Conservation (phyloP, 2,113 vertebrate genomes). For the Chloebia gouldiae region DNA sequence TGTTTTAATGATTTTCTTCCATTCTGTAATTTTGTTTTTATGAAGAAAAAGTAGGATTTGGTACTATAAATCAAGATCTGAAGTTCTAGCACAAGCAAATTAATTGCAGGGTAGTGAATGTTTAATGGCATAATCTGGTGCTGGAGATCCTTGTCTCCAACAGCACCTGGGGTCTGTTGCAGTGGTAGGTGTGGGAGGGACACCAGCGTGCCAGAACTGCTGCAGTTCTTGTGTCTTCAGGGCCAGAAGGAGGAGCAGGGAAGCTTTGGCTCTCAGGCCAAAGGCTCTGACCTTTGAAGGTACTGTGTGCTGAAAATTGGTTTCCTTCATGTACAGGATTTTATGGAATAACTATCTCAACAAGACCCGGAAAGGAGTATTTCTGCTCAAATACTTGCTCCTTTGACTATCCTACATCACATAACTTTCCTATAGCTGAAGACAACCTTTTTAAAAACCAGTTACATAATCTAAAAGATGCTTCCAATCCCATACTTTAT, state of each 20-base stretch:
- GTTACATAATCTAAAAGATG: background rate
- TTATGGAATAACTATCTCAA: background rate
- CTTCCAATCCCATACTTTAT: background rate
- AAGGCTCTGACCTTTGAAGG: background rate
- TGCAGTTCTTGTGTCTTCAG: background rate
- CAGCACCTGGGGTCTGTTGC: rapidly evolving
- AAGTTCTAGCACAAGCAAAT: background rate
- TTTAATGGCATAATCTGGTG: background rate
- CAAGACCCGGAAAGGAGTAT: background rate
- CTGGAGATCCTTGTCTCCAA: background rate
- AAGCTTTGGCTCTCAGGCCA: background rate
- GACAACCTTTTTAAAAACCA: background rate
- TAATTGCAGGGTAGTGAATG: background rate
- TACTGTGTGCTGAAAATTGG: background rate
- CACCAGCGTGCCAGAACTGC: background rate
- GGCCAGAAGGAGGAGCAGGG: background rate
- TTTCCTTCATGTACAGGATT: background rate
- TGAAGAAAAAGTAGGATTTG: background rate
- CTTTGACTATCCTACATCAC: background rate
- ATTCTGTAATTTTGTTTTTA: background rate
- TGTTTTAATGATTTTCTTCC: background rate
- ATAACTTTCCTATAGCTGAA: background rate
- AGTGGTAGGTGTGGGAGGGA: background rate
- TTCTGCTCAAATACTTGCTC: background rate
- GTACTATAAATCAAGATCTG: background rate